Base-by-base conservation (phyloP, 2,888 invertebrate species). In the Caradrina clavipalpis region DNA sequence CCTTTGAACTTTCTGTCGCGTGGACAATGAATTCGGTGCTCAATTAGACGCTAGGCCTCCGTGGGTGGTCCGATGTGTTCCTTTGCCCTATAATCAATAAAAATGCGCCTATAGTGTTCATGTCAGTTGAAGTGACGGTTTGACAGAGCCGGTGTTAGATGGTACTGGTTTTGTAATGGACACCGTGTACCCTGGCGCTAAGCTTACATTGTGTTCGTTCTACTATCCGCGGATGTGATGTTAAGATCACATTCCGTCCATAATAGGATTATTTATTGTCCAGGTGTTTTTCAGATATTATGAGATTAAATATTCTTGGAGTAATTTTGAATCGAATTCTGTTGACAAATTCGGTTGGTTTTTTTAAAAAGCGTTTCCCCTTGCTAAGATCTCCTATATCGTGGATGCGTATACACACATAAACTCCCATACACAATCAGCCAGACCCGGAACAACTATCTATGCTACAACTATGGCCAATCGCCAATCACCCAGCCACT, bases 31-130 rank as follows among this genome's bases (percentile, higher is more conserved):
- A 77, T 82, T 83, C 78, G 86, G 84, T 82, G 88, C 88, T 91
- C 92, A 93, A 93, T 95, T 92, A 92, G 84, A 77, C 69, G 84
- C 78, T 84, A 81, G 77, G 76, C 81, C 87, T 76, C 87, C 74
- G 85, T 88, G 92, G 95, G 95, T 89, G 94, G 95, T 92, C 94
- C 75, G 54, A 81, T 85, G 65, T 86, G 79, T 84, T 87, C 76
- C 84, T 89, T 87, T 88, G 90, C 89, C 91, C 88, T 91, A 82
- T 88, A 90, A 90, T 90, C 88, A 92, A 90, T 90, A 88, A 90
- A 88, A 88, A 85, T 81, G 75, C 80, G 86, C 80, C 85, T 89
- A 86, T 87, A 82, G 81, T 87, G 82, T 84, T 78, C 86, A 77
- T 86, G 87, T 90, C 88, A 87, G 77, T 76, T 81, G 74, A 84